Conservation (phyloP, 2,888 invertebrate species). For the Ctena decussata region DNA sequence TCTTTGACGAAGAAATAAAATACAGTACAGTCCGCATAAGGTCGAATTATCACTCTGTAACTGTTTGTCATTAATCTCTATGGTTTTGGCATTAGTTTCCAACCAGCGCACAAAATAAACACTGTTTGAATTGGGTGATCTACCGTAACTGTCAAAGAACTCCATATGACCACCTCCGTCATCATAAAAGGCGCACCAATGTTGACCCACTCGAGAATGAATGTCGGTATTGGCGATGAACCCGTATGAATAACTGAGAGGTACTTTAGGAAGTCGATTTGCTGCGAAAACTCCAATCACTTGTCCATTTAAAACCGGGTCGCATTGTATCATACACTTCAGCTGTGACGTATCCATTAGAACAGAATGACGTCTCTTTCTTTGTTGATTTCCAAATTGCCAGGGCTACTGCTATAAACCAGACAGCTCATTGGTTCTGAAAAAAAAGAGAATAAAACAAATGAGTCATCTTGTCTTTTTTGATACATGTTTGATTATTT, state of each 20-base stretch:
- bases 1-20: background rate
- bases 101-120: background rate
- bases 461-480: too few relatives aligned
- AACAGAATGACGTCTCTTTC: conserved; percentile 33
- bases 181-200: conserved; percentile 36
- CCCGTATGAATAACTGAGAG: conserved; percentile 4
- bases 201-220: conserved; percentile 26
- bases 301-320: conserved; percentile 5
- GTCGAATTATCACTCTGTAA: background rate
- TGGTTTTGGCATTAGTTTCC: background rate
- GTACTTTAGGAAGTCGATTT: conserved; percentile 25
- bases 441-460: background rate
- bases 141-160: background rate
- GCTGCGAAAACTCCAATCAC: conserved; percentile 41
- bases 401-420: conserved; percentile 32
- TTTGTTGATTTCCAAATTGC: conserved; percentile 44
- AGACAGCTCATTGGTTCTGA: background rate
- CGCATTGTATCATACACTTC: conserved; percentile 29
- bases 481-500: too few relatives aligned
- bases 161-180: background rate
- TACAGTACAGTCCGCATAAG: background rate
- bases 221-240: conserved; percentile 49
- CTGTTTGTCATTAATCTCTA: background rate
- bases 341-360: conserved; percentile 46
- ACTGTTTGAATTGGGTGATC: background rate